Evolutionary conservation across 2,888 invertebrate genomes (phyloP).

Genomic region (Argyresthia goedartella): DNA sequence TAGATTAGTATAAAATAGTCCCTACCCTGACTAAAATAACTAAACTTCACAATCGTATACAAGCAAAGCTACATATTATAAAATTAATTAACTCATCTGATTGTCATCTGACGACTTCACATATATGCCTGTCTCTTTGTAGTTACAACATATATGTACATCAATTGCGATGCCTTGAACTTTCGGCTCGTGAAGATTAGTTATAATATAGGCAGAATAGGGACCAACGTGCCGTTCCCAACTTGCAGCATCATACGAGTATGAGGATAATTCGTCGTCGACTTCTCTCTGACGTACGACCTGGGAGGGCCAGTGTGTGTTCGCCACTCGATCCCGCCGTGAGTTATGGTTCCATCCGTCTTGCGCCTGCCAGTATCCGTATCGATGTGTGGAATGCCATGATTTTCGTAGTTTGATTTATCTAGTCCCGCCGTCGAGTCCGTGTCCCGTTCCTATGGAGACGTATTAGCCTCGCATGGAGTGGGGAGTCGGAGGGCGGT

Average conservation of each 20-base stretch:
- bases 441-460: not conserved
- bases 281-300: slow-evolving; percentile 75
- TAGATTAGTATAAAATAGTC: too few species aligned
- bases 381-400: slow-evolving; percentile 64
- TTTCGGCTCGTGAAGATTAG: too few species aligned
- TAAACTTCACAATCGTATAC: too few species aligned
- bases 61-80: too few species aligned
- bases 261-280: slow-evolving; percentile 80
- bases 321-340: slow-evolving; percentile 58
- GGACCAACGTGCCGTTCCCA: slow-evolving; percentile 11
- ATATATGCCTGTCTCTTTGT: too few species aligned
- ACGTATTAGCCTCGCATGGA: slow-evolving; percentile 5
- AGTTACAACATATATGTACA: too few species aligned
- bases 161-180: too few species aligned
- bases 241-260: slow-evolving; percentile 79
- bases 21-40: too few species aligned
- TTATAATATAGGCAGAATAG: too few species aligned
- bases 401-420: slow-evolving; percentile 15
- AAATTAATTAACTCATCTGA: too few species aligned
- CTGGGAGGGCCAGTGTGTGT: slow-evolving; percentile 60
- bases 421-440: not conserved
- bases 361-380: slow-evolving; percentile 1
- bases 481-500: not conserved
- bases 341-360: slow-evolving; percentile 26
- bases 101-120: too few species aligned